These are phyloP conservation scores for Bombus difficillimus DNA, from an alignment of 1,140 invertebrate genomes.

Conservation along the genomic window DNA sequence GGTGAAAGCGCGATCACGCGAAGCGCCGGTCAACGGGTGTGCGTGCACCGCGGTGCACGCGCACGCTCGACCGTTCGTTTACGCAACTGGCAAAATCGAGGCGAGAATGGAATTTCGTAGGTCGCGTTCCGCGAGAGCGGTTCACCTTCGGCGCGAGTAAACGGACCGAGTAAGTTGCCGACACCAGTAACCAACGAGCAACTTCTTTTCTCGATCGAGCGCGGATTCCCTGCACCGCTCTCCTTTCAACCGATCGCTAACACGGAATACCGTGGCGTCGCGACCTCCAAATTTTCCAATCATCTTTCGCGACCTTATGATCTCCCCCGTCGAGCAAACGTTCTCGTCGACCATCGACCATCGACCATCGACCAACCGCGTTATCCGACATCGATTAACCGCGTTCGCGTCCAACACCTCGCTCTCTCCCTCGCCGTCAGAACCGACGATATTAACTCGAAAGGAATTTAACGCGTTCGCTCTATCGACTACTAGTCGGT, in stretches of 20 bases:
- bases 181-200: too few relatives aligned
- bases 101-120: conserved; percentile 31
- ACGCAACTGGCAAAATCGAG: conserved; percentile 1
- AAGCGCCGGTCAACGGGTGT: not conserved
- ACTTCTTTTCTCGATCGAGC: too few relatives aligned
- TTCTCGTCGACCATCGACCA: not conserved
- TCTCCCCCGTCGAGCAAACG: not conserved
- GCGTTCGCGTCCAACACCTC: not conserved
- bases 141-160: conserved; percentile 29
- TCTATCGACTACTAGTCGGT: conserved; percentile 3
- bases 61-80: not conserved
- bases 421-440: not conserved
- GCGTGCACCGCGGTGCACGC: not conserved
- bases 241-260: not conserved
- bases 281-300: not conserved
- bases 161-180: not conserved
- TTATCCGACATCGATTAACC: not conserved
- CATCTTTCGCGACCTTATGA: not conserved
- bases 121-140: conserved; percentile 23
- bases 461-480: conserved; percentile 57
- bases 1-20: conserved; percentile 18
- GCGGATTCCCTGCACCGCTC: too few relatives aligned
- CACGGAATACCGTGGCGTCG: not conserved
- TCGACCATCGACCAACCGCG: too few relatives aligned
- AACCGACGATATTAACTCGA: not conserved